Base-by-base conservation (phyloP, 1,140 invertebrate genomes). In the Riptortus pedestris region DNA sequence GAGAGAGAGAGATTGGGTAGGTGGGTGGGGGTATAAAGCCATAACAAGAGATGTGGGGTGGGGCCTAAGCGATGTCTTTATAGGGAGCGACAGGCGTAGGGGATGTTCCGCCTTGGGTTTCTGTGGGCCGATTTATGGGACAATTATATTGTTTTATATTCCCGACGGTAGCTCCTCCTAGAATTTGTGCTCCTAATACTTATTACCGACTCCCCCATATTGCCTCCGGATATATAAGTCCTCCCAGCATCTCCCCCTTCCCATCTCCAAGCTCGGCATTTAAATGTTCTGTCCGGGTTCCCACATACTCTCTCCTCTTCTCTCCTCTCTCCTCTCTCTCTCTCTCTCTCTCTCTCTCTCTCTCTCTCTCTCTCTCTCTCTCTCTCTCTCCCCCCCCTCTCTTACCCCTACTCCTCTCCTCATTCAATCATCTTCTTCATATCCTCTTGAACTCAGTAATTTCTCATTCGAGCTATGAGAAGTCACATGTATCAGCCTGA, bases 71-170 rank as follows among this genome's bases (percentile, higher is more conserved):
- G n/a, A n/a, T n/a, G n/a, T n/a, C n/a, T n/a, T n/a, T n/a, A n/a
- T n/a, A n/a, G n/a, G 5, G 33, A 38, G 16, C 16, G 16, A 9
- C 16, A 9, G 16, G 33, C 33, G 33, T 9, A 9, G 33, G 5
- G 5, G 33, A 16, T 9, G 16, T 38, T 38, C 33, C 33, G 33
- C 33, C 7, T 38, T 38, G 5, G 5, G 16, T 38, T 38, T 9
- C 33, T 38, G 33, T 38, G 16, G 33, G 33, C 33, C 33, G 33
- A 47, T 47, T 47, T 47, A 47, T 47, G 45, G 45, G 4, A 47
- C 45, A 47, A 47, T 47, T 47, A 47, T 47, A 47, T 47, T 47
- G 45, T 47, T 47, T 47, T 47, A 47, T 47, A 47, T 47, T 47
- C 45, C 45, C 45, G 45, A 47, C n/a, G 45, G 45, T 47, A 47